Conservation (phyloP, 2,797 vertebrate species). For the Aphelocoma californica region DNA sequence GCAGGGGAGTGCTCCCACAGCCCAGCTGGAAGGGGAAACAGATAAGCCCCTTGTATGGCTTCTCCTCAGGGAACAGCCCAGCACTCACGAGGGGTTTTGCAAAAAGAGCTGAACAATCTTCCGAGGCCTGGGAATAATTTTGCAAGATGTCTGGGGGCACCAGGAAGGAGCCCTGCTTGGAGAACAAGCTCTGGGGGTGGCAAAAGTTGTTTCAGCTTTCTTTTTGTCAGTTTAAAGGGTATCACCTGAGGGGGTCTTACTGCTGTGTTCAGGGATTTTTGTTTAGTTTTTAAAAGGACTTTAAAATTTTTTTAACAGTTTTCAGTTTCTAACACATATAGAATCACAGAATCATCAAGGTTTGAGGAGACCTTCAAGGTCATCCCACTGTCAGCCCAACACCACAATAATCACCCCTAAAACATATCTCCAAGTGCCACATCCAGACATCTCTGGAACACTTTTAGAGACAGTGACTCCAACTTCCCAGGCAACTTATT, state of each 20-base stretch:
- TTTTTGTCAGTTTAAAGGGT: neutral
- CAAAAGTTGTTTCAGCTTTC: neutral
- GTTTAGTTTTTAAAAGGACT: neutral
- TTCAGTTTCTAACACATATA: neutral
- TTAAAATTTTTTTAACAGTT: neutral
- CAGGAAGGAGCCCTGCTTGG: neutral
- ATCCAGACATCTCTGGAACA: neutral
- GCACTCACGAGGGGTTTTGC: accelerated
- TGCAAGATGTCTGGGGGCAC: neutral
- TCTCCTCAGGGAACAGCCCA: neutral
- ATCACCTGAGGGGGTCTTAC: neutral
- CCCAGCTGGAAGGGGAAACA: neutral
- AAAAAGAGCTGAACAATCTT: neutral
- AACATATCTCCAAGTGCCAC: neutral
- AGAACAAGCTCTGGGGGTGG: neutral
- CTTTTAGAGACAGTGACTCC: neutral
- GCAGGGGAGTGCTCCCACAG: neutral
- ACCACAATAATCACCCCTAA: neutral
- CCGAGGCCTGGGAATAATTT: neutral
- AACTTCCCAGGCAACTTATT: neutral
- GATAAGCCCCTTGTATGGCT: neutral
- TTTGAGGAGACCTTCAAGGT: neutral
- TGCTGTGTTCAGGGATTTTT: neutral
- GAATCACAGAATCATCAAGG: neutral
- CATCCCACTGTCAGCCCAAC: neutral